Conservation (phyloP, 2,888 invertebrate species). For the Callimorpha dominula region DNA sequence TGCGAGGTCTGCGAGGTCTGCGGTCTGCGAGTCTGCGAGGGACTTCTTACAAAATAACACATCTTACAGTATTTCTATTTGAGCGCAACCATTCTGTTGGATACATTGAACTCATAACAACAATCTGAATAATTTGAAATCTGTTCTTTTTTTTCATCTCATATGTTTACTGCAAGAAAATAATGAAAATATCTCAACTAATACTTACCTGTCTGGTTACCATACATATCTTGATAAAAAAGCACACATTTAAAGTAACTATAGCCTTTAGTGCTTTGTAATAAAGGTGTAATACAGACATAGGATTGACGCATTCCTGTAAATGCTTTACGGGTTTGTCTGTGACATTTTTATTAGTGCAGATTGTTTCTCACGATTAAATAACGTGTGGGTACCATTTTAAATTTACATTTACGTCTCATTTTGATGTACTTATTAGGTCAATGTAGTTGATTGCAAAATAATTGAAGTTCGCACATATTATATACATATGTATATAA, state of each 20-base stretch:
- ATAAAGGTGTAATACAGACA: conserved; percentile 47
- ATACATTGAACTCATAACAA: no score
- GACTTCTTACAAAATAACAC: no score
- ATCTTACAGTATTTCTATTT: no score
- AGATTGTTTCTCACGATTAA: conserved; percentile 79
- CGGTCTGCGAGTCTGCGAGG: no score
- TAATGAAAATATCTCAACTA: not conserved
- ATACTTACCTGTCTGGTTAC: conserved; percentile 4
- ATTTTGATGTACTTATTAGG: conserved; percentile 24
- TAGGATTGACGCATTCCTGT: conserved; percentile 56
- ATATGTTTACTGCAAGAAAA: not conserved
- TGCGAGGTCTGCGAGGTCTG: no score
- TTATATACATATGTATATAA: not conserved
- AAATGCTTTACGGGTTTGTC: conserved; percentile 58
- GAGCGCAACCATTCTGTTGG: no score
- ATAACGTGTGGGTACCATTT: conserved; percentile 31
- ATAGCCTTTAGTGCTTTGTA: conserved; percentile 41
- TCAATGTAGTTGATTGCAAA: conserved; percentile 14
- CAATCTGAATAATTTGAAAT: no score
- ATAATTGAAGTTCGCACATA: conserved; percentile 1
- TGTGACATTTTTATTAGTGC: conserved; percentile 77
- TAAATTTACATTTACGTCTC: conserved; percentile 17
- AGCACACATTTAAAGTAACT: conserved; percentile 34
- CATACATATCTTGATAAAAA: conserved; percentile 27
- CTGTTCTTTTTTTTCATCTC: no score